Evolutionary conservation across 1,140 invertebrate species (phyloP).

Genomic region (Pteromalus puparum): DNA sequence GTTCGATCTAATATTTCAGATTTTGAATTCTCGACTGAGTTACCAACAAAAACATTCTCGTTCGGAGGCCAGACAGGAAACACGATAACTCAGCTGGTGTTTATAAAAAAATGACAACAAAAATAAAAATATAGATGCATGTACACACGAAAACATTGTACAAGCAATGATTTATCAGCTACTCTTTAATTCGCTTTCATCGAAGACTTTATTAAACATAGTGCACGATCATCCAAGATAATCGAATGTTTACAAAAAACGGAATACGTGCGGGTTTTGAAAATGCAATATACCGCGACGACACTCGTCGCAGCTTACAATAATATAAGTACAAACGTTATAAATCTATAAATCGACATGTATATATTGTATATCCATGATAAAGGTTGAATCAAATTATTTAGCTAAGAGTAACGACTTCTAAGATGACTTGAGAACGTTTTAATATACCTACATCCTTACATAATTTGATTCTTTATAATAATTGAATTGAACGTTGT

Average conservation of each 20-base stretch:
- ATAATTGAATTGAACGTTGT: background rate
- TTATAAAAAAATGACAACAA: slow-evolving; percentile 75
- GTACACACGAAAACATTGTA: too few species aligned
- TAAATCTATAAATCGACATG: slow-evolving; percentile 38
- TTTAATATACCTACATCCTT: background rate
- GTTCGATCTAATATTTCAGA: slow-evolving; percentile 67
- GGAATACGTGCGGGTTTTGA: slow-evolving; percentile 12
- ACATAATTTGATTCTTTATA: background rate
- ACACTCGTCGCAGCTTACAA: slow-evolving; percentile 24
- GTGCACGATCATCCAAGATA: slow-evolving; percentile 41
- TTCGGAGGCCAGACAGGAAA: slow-evolving; percentile 91
- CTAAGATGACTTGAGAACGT: slow-evolving; percentile 6
- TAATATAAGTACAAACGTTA: slow-evolving; percentile 44
- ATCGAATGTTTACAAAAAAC: slow-evolving; percentile 34
- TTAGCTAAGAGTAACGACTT: slow-evolving; percentile 12
- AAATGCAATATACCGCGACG: background rate
- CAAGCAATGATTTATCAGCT: slow-evolving; percentile 9
- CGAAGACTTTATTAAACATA: slow-evolving; percentile 1
- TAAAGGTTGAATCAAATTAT: slow-evolving; percentile 12
- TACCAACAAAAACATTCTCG: slow-evolving; percentile 87
- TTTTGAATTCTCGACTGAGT: slow-evolving; percentile 79
- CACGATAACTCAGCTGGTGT: slow-evolving; percentile 85
- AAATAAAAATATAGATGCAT: slow-evolving; percentile 29
- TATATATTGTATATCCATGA: slow-evolving; percentile 5
- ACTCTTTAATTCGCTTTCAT: slow-evolving; percentile 21